Evolutionary conservation across 2,113 vertebrate genomes (phyloP).

Genomic region (Scytalopus superciliaris): DNA sequence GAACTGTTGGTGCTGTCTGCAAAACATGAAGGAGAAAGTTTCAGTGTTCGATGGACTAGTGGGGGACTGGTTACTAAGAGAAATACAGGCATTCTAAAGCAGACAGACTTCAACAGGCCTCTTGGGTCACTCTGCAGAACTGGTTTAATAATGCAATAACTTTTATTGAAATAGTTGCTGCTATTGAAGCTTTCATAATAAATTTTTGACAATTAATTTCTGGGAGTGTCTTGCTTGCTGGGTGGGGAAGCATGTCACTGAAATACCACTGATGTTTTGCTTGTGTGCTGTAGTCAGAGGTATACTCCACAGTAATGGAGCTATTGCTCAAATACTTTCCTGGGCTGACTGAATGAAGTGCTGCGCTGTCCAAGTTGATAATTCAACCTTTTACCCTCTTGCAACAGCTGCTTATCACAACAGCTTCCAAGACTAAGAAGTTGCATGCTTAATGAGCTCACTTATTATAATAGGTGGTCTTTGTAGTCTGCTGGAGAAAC

Average conservation of each 20-base stretch:
- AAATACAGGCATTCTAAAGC: conserved; percentile 4
- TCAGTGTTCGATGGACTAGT: not conserved
- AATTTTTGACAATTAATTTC: conserved; percentile 64
- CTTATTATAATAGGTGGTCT: conserved; percentile 56
- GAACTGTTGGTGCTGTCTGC: conserved; percentile 24
- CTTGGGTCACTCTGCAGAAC: conserved; percentile 36
- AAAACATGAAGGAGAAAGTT: not conserved
- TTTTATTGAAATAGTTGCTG: conserved; percentile 60
- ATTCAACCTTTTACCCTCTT: conserved; percentile 69
- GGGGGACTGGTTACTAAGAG: not conserved
- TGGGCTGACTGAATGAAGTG: not conserved
- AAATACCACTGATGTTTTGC: conserved; percentile 8
- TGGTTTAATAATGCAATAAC: conserved; percentile 64
- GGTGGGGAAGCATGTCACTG: not conserved
- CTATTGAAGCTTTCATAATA: conserved; percentile 73
- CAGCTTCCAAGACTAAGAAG: conserved; percentile 72
- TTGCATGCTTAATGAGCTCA: conserved; percentile 67
- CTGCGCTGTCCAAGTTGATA: conserved; percentile 55
- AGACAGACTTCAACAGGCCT: conserved; percentile 10
- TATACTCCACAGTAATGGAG: not conserved
- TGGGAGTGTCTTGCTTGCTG: conserved; percentile 59
- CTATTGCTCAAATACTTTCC: not conserved
- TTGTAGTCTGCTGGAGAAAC: conserved; percentile 29
- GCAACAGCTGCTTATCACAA: conserved; percentile 80
- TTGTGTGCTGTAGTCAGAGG: not conserved